Evolutionary conservation across 2,797 vertebrate species (phyloP), one percentile per base, ranked within the genome.

Genomic region (Falco berigora): DNA sequence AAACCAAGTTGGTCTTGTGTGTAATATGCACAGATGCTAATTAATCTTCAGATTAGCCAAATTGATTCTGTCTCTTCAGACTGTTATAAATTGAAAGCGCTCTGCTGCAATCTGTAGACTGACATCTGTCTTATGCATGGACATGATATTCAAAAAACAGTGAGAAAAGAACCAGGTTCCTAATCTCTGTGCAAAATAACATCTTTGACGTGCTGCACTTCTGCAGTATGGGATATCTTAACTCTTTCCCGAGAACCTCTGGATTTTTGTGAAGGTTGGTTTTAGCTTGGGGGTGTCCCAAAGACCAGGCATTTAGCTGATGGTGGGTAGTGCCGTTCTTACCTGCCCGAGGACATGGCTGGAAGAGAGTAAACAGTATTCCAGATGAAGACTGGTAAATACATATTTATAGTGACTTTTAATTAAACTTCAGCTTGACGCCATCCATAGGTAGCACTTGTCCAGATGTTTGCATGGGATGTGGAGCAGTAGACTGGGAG

Each of bases 391-490:
- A 36, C 32, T 90, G 53, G 47, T 44, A 89, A 62, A 64, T 50
- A 13, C 4, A 1, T 53, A 22, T 25, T 78, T 74, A 27, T 16
- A 27, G 23, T n/a, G 16, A 15, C 30, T 69, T 73, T 20, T 50
- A 23, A n/a, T 47, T 42, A 13, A 20, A 6, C 24, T 36, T 14
- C 1, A 4, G 8, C 24, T 63, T 74, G 62, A 6, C 11, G 4
- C 4, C 27, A 19, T 21, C 56, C 10, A 2, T 40, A 5, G 2
- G 0, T n/a, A 46, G 55, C 38, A 7, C 56, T 18, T 14, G 22
- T 28, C 22, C 16, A 21, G 34, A 8, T 24, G 42, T 73, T 72
- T 34, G 19, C 30, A 3, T 7, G 4, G 49, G n/a, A 12, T 16
- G 25, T 69, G 38, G 52, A 27, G 19, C 3, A 1, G 6, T 14